Conservation (phyloP, 2,888 invertebrate genomes). For the Lepidonotus clava region DNA sequence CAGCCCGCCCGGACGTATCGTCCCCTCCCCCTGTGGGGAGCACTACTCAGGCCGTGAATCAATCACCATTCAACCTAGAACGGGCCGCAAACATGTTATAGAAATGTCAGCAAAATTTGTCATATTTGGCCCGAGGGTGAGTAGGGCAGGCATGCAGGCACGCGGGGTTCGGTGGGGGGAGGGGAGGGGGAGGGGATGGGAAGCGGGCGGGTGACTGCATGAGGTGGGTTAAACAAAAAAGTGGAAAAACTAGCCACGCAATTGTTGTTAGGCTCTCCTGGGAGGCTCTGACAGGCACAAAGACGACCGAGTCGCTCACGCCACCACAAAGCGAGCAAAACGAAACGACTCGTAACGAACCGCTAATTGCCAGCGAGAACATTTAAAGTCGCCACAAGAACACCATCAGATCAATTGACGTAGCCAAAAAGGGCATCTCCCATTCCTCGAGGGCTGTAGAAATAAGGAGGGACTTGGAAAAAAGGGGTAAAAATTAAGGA, state of each 20-base stretch:
- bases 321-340: no score
- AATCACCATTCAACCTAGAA: no score
- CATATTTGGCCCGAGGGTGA: not conserved
- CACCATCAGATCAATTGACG: not conserved
- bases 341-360: no score
- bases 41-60: no score
- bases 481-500: not conserved
- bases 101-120: no score
- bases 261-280: not conserved
- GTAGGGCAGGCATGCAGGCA: not conserved
- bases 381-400: constrained; percentile 5
- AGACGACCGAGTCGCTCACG: not conserved
- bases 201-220: not conserved
- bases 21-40: no score
- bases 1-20: no score
- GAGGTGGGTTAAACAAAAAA: not conserved
- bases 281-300: not conserved
- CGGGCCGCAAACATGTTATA: no score
- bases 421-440: not conserved
- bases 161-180: not conserved
- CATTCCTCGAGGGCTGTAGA: not conserved
- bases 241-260: not conserved
- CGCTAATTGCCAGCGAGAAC: constrained; percentile 4
- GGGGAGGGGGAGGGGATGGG: not conserved
- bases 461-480: not conserved